These are phyloP conservation scores for Cottus gobio DNA, from an alignment of 2,113 vertebrate species.

Conservation along the genomic window DNA sequence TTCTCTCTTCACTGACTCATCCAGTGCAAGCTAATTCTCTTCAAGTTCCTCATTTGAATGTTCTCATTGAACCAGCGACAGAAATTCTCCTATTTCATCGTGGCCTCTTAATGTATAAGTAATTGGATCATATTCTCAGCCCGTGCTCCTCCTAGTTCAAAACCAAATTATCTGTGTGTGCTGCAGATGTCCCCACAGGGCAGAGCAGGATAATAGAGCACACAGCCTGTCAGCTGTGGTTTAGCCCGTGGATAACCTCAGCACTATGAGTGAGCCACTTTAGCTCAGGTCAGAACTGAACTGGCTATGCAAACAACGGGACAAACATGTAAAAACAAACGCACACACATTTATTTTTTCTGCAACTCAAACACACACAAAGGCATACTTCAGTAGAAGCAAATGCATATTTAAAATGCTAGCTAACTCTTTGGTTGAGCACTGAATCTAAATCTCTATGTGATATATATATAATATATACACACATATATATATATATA, in stretches of 20 bases:
- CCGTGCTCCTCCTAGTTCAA: conserved; percentile 62
- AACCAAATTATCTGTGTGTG: conserved; percentile 71
- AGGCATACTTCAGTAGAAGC: not conserved
- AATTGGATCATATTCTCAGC: conserved; percentile 73
- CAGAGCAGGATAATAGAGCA: conserved; percentile 49
- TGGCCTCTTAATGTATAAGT: conserved; percentile 70
- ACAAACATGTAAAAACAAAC: conserved; percentile 11
- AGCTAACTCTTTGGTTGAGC: not conserved
- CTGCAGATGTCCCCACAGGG: conserved; percentile 61
- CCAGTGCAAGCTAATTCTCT: conserved; percentile 44
- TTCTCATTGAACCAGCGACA: conserved; percentile 48
- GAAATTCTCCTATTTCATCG: conserved; percentile 63
- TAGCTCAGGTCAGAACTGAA: conserved; percentile 18
- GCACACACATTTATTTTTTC: not conserved
- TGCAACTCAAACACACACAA: conserved; percentile 20
- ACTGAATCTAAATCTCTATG: not conserved
- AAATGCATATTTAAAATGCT: not conserved
- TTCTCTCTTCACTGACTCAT: conserved; percentile 42
- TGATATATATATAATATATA: too few relatives aligned
- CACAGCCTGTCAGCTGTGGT: conserved; percentile 49
- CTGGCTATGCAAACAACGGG: conserved; percentile 32
- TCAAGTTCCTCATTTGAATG: conserved; percentile 51
- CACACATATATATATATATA: too few relatives aligned
- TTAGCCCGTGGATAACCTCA: conserved; percentile 52
- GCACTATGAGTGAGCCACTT: conserved; percentile 33